A percentile compares a stretch with the other conserved stretches of the same genome.
phyloP scores from a whole-genome alignment of 1,140 invertebrate genomes.

The Euborellia annulipes region DNA sequence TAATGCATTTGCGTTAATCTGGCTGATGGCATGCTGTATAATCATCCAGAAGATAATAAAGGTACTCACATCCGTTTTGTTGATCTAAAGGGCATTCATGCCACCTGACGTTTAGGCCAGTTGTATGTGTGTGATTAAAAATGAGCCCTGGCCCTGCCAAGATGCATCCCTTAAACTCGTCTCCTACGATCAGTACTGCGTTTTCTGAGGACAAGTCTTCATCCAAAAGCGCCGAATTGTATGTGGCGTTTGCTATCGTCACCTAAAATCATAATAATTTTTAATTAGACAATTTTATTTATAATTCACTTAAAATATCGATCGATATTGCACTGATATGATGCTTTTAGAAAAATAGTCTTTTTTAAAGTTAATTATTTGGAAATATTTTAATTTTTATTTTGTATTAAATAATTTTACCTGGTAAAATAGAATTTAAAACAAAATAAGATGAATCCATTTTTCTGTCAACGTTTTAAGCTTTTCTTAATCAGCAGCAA shows the following conservation, averaged over 20 bases:
- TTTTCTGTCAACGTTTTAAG: too few relatives aligned
- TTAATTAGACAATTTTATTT: not conserved
- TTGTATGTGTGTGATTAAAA: constrained; percentile 44
- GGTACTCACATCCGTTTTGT: constrained; percentile 13
- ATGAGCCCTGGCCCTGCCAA: constrained; percentile 66
- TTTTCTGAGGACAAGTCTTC: constrained; percentile 43
- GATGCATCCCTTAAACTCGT: constrained; percentile 65
- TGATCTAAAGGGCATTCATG: constrained; percentile 52
- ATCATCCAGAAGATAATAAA: constrained; percentile 37
- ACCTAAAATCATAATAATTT: constrained; percentile 13
- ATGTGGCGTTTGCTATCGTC: constrained; percentile 54
- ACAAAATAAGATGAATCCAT: too few relatives aligned
- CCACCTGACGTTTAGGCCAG: constrained; percentile 49
- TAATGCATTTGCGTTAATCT: not conserved
- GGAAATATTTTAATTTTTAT: too few relatives aligned
- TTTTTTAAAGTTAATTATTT: too few relatives aligned
- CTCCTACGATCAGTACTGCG: constrained; percentile 53
- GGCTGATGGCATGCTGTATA: not conserved
- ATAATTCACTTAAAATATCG: too few relatives aligned
- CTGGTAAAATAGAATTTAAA: too few relatives aligned
- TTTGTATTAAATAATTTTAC: too few relatives aligned
- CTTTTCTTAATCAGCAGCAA: too few relatives aligned
- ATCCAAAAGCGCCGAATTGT: constrained; percentile 53
- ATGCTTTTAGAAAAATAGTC: too few relatives aligned
- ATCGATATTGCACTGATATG: too few relatives aligned